Base-by-base conservation (phyloP, 1,140 invertebrate species). In the Drosophila mauritiana region DNA sequence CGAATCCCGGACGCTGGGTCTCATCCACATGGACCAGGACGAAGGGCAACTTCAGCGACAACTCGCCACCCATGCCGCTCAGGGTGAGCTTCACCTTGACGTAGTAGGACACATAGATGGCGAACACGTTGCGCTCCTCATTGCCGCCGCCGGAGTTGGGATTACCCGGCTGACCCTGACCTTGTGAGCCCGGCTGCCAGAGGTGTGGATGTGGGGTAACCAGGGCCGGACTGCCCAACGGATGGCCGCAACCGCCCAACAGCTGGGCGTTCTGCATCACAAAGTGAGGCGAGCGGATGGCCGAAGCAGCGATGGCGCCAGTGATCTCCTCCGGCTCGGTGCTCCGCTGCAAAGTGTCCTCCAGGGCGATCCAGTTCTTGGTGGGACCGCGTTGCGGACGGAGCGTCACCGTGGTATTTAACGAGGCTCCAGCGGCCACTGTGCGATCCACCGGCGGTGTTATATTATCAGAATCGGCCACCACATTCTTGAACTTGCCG, bases 401-500 rank as follows among this genome's bases (percentile, higher is more conserved):
- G 8, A 97, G 92, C 4, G 92, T 93, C 82, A 96, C 96, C 15
- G 93, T 95, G 40, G 94, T 94, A 13, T 93, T 94, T 3, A 96
- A 91, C 5, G 92, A 94, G 12, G 93, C 93, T 0, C 95, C 95
- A 0, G 95, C 94, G 4, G 93, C 91, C 1, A 97, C 93, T 0
- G 74, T 88, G 4, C 83, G 80, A 25, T 92, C 91, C 10, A 86
- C 76, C 0, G 73, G 22, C 1, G 90, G 80, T 4, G 67, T 76
- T 25, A 94, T 94, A 13, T 95, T 95, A 73, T 97, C 97, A 20
- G 98, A 93, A 53, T 97, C 94, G 1, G 98, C 98, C 0, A 99
- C 98, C 1, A 98, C 96, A 92, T 99, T 99, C 93, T 99, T 99
- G 93, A 99, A 99, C 93, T 99, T 99, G 0, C 98, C 98, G 79